These are phyloP conservation scores for Tholera decimalis DNA, from an alignment of 2,888 invertebrate genomes.

Conservation along the genomic window DNA sequence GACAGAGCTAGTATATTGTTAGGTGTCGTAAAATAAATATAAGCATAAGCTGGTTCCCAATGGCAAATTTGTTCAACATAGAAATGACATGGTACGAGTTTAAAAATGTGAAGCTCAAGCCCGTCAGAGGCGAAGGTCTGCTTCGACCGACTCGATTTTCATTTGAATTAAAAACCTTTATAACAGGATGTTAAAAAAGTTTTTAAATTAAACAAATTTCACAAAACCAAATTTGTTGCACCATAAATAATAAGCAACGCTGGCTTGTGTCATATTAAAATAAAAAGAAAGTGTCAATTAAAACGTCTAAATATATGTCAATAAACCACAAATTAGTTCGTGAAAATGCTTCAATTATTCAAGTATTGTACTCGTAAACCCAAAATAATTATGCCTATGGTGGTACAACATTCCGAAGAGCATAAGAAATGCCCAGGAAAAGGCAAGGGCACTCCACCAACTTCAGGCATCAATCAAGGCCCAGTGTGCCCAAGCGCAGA, in stretches of 20 bases:
- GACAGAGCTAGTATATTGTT: too few relatives aligned
- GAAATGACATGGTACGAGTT: too few relatives aligned
- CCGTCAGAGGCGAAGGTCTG: too few relatives aligned
- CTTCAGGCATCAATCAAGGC: background rate
- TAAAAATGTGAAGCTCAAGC: too few relatives aligned
- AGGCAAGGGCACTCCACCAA: background rate
- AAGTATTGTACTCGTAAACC: constrained; percentile 40
- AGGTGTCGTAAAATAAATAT: too few relatives aligned
- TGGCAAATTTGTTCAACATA: too few relatives aligned
- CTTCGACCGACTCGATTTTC: too few relatives aligned
- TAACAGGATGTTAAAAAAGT: too few relatives aligned
- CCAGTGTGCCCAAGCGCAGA: background rate
- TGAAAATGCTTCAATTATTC: constrained; percentile 64
- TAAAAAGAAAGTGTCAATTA: constrained; percentile 5
- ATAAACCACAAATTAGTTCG: constrained; percentile 8
- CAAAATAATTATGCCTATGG: constrained; percentile 53
- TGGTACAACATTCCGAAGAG: constrained; percentile 53
- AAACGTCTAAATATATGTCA: constrained; percentile 10
- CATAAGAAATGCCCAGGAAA: constrained; percentile 53
- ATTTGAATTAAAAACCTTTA: too few relatives aligned
- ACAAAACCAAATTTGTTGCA: too few relatives aligned
- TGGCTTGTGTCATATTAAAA: background rate
- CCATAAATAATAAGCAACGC: background rate
- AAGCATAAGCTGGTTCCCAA: too few relatives aligned
- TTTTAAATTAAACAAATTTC: too few relatives aligned